These are phyloP conservation scores for Syncerus caffer DNA, from an alignment of 2,797 vertebrate genomes.

Conservation along the genomic window DNA sequence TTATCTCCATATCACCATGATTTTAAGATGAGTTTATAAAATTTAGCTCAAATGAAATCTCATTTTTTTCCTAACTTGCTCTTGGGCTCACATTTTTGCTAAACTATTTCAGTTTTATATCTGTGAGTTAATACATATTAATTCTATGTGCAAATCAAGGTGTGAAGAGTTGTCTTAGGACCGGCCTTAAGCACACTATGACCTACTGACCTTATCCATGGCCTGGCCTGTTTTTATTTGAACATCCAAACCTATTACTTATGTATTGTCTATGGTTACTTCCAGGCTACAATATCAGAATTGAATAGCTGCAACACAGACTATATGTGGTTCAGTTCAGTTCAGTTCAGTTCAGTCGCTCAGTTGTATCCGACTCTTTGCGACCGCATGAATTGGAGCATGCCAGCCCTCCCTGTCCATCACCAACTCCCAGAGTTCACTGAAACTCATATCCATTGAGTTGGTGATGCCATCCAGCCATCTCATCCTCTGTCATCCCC, in stretches of 20 bases:
- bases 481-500: too few relatives aligned
- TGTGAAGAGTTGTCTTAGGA: neutral
- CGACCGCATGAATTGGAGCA: too few relatives aligned
- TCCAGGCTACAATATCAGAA: neutral
- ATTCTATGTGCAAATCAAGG: neutral
- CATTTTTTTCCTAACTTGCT: neutral
- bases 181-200: neutral
- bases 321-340: fast-evolving
- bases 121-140: neutral
- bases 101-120: neutral
- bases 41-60: neutral
- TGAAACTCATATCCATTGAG: too few relatives aligned
- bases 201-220: neutral
- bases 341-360: too few relatives aligned
- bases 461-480: too few relatives aligned
- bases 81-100: neutral
- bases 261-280: neutral
- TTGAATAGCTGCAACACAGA: neutral
- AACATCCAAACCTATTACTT: neutral
- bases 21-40: neutral
- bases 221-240: neutral
- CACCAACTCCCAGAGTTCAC: too few relatives aligned
- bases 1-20: neutral
- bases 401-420: too few relatives aligned
- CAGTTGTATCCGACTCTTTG: too few relatives aligned